Percentiles rank a stretch among this genome's conserved stretches.
Conservation (phyloP, 2,113 vertebrate species). For the Silurus glanis region DNA sequence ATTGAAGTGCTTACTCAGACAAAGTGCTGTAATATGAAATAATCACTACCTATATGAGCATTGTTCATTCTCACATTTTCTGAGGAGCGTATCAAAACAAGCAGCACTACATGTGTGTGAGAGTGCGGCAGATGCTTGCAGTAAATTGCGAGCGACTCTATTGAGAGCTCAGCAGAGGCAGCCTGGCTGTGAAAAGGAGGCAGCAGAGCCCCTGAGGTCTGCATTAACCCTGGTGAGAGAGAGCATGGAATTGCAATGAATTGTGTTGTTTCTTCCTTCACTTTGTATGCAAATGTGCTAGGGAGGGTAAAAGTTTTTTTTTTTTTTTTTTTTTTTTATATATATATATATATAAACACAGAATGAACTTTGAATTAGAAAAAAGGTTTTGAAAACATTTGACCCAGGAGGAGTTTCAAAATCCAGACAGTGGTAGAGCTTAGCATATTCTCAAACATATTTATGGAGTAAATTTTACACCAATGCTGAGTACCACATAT, state of each 20-base stretch:
- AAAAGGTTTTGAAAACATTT: conserved; percentile 63
- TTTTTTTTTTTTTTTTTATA: too few species aligned
- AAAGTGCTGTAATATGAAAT: conserved; percentile 20
- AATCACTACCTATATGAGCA: not conserved
- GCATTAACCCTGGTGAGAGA: conserved; percentile 75
- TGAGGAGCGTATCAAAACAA: conserved; percentile 8
- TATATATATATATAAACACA: conserved; percentile 59
- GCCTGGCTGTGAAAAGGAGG: conserved; percentile 66
- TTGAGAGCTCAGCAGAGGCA: conserved; percentile 67
- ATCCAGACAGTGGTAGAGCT: conserved; percentile 56
- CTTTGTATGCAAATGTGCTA: conserved; percentile 80
- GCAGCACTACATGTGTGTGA: conserved; percentile 35
- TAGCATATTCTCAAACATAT: conserved; percentile 47
- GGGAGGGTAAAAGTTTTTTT: conserved; percentile 74
- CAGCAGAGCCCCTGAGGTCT: conserved; percentile 71
- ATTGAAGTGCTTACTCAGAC: not conserved
- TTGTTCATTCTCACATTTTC: conserved; percentile 17
- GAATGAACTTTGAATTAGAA: conserved; percentile 61
- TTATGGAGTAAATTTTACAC: conserved; percentile 52
- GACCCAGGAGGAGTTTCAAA: conserved; percentile 57
- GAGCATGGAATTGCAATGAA: conserved; percentile 77
- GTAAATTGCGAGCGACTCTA: conserved; percentile 72
- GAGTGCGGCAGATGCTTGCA: conserved; percentile 69
- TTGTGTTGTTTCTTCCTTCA: conserved; percentile 76
- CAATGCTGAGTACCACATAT: conserved; percentile 54